Conservation (phyloP, 1,140 invertebrate species). For the Drosophila melanica region DNA sequence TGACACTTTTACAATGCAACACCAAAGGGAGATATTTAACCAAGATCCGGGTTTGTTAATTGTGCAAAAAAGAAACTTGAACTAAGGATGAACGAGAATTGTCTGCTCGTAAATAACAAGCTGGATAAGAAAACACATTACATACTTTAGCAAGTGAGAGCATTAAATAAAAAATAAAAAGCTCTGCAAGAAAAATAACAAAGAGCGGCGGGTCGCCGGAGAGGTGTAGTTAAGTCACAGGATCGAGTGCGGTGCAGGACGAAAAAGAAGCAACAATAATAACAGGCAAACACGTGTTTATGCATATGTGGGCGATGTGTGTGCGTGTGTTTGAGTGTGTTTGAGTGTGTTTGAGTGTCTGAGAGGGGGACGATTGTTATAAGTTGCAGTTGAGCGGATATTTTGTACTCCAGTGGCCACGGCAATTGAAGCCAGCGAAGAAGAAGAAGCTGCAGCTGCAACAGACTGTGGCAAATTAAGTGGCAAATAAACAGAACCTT, state of each 20-base stretch:
- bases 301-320: constrained; percentile 54
- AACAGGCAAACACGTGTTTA: constrained; percentile 57
- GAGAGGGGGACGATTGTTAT: constrained; percentile 30
- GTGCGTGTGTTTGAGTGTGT: neutral
- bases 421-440: constrained; percentile 38
- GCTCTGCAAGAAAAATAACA: constrained; percentile 1
- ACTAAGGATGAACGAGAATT: constrained; percentile 14
- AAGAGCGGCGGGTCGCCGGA: neutral
- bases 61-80: neutral
- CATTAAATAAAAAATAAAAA: constrained; percentile 7
- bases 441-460: constrained; percentile 40
- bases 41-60: constrained; percentile 3
- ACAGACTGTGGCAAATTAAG: constrained; percentile 74
- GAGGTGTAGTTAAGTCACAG: constrained; percentile 7
- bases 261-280: constrained; percentile 35
- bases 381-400: constrained; percentile 74
- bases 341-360: constrained; percentile 6
- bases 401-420: constrained; percentile 67
- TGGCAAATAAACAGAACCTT: constrained; percentile 78
- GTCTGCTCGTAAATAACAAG: constrained; percentile 21
- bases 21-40: neutral
- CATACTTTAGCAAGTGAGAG: neutral
- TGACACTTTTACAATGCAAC: neutral
- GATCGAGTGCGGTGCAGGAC: constrained; percentile 20
- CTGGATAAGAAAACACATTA: constrained; percentile 5